Evolutionary conservation across 2,888 invertebrate species (phyloP), one percentile per base, ranked within the genome.

Genomic region (Acleris sparsana): DNA sequence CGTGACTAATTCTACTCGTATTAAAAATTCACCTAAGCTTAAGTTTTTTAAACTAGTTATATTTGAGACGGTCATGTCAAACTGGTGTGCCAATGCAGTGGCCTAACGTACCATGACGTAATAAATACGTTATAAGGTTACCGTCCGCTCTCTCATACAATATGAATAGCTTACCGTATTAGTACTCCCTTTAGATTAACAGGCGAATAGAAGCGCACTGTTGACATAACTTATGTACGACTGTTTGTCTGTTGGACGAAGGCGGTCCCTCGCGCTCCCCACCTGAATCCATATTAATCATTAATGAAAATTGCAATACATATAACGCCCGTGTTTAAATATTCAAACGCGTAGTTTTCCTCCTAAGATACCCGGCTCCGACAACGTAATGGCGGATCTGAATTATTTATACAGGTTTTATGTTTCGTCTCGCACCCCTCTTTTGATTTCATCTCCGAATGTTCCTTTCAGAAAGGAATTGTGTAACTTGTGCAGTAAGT

Each of bases 291-390:
- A 79, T 80, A 80, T 91, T 87, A 89, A 87, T 88, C 78, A 87
- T 89, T 91, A 88, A 91, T 89, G 86, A 86, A 89, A 90, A 91
- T 89, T 91, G 89, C 92, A 90, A 90, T 92, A 90, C 88, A 90
- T 90, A 91, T 91, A 90, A 90, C 88, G 86, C 84, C 77, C 79
- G 74, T 75, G 81, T 80, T 91, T 84, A 88, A 92, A 91, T 92
- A 92, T 92, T 91, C 82, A 91, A 77, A 73, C 72, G 73, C 79
- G 84, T 86, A 89, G 90, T 89, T 85, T 87, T 85, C 85, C 85
- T 84, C 81, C 77, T 71, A 77, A 79, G 80, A 76, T 79, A 75
- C 80, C 70, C 74, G 75, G 76, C 77, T 78, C 80, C 75, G 78
- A 74, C 74, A 70, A 69, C 74, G 87, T 92, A 91, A 91, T 89